phyloP scores from a whole-genome alignment of 2,113 vertebrate genomes.

The Gadus macrocephalus region DNA sequence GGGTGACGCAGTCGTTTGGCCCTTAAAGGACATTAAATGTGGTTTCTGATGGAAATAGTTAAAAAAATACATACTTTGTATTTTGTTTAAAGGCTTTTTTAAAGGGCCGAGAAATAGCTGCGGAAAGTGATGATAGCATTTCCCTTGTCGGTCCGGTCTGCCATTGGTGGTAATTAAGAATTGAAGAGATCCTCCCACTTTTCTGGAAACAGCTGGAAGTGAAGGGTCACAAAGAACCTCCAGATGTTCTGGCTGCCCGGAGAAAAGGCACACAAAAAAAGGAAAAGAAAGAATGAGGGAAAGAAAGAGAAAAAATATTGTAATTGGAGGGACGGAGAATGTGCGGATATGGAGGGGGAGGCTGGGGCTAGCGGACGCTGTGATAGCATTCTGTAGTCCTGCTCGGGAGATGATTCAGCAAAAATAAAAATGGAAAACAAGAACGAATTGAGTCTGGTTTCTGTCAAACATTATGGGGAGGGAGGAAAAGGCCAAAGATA shows the following conservation, averaged over 20 bases:
- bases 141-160: constrained; percentile 52
- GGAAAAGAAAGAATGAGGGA: neutral
- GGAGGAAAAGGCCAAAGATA: constrained; percentile 11
- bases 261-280: neutral
- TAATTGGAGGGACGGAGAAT: too few relatives aligned
- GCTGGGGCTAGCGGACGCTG: neutral
- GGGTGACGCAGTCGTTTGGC: too few relatives aligned
- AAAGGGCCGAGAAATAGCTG: too few relatives aligned
- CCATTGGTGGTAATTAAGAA: constrained; percentile 41
- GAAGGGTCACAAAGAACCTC: constrained; percentile 46
- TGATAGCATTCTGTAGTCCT: constrained; percentile 1
- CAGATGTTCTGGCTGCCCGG: constrained; percentile 54
- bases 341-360: neutral
- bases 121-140: too few relatives aligned
- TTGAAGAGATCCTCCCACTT: constrained; percentile 13
- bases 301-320: neutral
- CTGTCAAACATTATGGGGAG: constrained; percentile 8
- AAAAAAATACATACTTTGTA: too few relatives aligned
- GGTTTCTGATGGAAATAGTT: too few relatives aligned
- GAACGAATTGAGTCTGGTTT: too few relatives aligned
- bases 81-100: too few relatives aligned
- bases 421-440: constrained; percentile 24
- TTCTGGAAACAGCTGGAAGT: constrained; percentile 56
- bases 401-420: constrained; percentile 48
- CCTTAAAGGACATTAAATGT: too few relatives aligned